These are phyloP conservation scores for Sinosuthora webbiana DNA, from an alignment of 2,113 vertebrate genomes.

Conservation along the genomic window DNA sequence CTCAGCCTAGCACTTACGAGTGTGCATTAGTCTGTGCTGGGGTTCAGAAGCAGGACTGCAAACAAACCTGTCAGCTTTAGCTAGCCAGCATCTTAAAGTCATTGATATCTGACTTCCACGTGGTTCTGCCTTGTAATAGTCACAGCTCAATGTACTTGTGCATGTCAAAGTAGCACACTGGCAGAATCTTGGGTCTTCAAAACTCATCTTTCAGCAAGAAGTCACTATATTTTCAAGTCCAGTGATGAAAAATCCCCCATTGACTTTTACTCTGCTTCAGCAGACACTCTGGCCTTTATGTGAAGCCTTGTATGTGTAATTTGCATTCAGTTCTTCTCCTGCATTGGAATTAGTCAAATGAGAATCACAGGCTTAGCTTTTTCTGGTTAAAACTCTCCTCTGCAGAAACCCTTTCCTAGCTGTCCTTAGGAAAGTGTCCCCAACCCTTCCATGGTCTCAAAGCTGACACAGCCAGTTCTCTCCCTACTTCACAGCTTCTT, in stretches of 20 bases:
- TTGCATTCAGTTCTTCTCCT: not conserved
- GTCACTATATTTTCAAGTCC: not conserved
- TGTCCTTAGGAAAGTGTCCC: not conserved
- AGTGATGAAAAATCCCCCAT: not conserved
- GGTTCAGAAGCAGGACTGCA: not conserved
- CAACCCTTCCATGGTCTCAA: rapidly evolving
- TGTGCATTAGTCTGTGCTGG: not conserved
- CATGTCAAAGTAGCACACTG: not conserved
- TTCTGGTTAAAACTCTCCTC: not conserved
- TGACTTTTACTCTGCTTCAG: not conserved
- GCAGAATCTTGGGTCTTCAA: not conserved
- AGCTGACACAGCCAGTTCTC: not conserved
- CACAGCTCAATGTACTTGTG: not conserved
- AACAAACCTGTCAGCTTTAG: not conserved
- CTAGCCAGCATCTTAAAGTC: not conserved
- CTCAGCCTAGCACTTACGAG: not conserved
- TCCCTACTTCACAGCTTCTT: not conserved
- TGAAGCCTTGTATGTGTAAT: not conserved
- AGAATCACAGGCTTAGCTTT: not conserved
- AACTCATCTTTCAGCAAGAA: not conserved
- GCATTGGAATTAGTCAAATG: not conserved
- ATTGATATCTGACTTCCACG: not conserved
- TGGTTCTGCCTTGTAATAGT: not conserved
- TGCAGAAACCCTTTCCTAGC: not conserved
- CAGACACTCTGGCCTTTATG: not conserved